Evolutionary conservation across 2,888 invertebrate species (phyloP).

Genomic region (Heliconius charithonia): DNA sequence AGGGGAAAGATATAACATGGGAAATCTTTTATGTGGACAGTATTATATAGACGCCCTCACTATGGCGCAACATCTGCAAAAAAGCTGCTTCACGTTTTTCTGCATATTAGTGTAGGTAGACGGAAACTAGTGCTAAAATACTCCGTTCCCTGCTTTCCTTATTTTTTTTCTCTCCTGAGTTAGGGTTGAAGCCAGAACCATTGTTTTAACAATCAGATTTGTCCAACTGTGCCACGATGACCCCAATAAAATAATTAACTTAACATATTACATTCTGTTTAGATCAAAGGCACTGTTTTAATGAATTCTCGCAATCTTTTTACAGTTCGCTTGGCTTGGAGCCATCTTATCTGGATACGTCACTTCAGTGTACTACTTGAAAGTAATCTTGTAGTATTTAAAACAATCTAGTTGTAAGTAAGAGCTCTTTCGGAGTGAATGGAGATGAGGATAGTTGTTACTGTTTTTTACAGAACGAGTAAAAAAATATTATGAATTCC

Average conservation of each 20-base stretch:
- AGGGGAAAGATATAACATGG: neutral
- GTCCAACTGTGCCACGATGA: no score
- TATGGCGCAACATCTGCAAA: neutral
- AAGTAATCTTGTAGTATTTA: conserved; percentile 18
- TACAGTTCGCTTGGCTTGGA: conserved; percentile 18
- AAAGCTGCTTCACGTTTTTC: no score
- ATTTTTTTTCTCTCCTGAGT: no score
- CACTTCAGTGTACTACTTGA: conserved; percentile 12
- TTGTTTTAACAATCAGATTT: no score
- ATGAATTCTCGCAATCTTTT: conserved; percentile 25
- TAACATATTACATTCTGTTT: neutral
- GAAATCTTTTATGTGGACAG: neutral
- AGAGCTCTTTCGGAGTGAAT: neutral
- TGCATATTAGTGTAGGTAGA: no score
- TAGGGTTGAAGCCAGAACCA: no score
- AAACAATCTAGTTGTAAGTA: conserved; percentile 6
- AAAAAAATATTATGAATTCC: neutral
- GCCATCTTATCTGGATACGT: conserved; percentile 25
- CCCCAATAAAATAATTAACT: neutral
- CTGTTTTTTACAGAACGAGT: neutral
- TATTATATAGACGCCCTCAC: neutral
- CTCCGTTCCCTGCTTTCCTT: no score
- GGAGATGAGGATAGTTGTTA: neutral
- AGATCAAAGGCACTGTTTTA: conserved; percentile 10
- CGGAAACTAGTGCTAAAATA: no score